Base-by-base conservation (phyloP, 2,888 invertebrate genomes). In the Lysandra bellargus region DNA sequence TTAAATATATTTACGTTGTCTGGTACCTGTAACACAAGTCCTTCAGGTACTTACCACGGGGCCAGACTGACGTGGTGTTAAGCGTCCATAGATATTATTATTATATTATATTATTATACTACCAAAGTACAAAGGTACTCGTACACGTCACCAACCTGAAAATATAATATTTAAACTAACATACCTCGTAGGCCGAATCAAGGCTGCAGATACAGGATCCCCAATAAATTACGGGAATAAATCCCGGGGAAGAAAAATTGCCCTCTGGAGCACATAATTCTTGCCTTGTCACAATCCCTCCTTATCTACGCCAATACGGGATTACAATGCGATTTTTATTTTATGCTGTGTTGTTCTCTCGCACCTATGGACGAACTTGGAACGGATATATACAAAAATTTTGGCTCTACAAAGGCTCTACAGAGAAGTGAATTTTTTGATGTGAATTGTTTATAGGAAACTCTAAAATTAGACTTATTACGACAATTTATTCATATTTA, bases 211-310 rank as follows among this genome's bases (percentile, higher is more conserved):
- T 94, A 94, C 93, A 92, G 90, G 92, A 93, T 94, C 93, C 93
- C 90, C 93, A 91, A 94, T 94, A 94, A 94, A 94, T 94, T 94
- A 94, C 94, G 89, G 87, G 91, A 93, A 94, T 94, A 94, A 94
- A 94, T 94, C 94, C 94, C 89, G 90, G 89, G 90, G 89, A 94
- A 94, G 94, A 94, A 94, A 94, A 94, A 94, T 94, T 94, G 94
- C 94, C 92, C 94, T 94, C 92, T 92, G 90, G 93, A 94, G 94
- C 94, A 94, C 94, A 94, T 94, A 94, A 94, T 94, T 94, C 94
- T 94, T 94, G 93, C 92, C 94, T 94, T 94, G 94, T 94, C 94
- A 94, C 94, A 94, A 91, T 90, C 91, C 90, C 91, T 93, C 93
- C 94, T 94, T 94, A 94, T 94, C 94, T 93, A 89, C 89, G 90